Base-by-base conservation (phyloP, 2,888 invertebrate genomes). In the Resseliella maxima region DNA sequence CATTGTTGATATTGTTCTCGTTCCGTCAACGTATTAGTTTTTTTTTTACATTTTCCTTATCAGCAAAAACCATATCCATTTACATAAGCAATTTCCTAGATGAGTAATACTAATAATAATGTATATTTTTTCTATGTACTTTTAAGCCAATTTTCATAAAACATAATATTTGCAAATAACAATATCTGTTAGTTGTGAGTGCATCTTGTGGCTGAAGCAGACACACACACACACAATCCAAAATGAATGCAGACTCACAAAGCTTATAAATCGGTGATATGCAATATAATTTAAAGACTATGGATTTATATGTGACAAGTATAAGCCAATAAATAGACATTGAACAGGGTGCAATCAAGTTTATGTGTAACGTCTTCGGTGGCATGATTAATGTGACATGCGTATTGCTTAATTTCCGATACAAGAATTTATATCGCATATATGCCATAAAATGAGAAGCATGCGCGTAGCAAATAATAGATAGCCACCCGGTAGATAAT, bases 281-380 rank as follows among this genome's bases (percentile, higher is more conserved):
- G 59, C 50, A 50, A 50, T 50, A 18, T 6, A 8, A 50, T 24
- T 6, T 59, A 59, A 59, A 59, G 1, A 59, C 12, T 59, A 59
- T n/a, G 24, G 59, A 59, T 59, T 59, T 59, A 59, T 59, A 24
- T 59, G 59, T 59, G 27, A 72, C 72, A 72, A 15, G 72, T 72
- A 72, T 72, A 31, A 72, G 31, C 72, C 72, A 72, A 15, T 31
- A 72, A 35, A 31, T 31, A 35, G 15, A 72, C 15, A 31, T n/a
- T 1, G 1, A 12, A 72, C 27, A 72, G 59, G 27, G 24, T 24
- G 59, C 50, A 50, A 50, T n/a, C n/a, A n/a, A n/a, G n/a, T n/a
- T n/a, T n/a, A n/a, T n/a, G n/a, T n/a, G n/a, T n/a, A n/a, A n/a
- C n/a, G n/a, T n/a, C n/a, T n/a, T n/a, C n/a, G n/a, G n/a, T n/a